Evolutionary conservation across 2,888 invertebrate genomes (phyloP), one percentile per base, ranked within the genome.

Genomic region (Drosophila rubida): DNA sequence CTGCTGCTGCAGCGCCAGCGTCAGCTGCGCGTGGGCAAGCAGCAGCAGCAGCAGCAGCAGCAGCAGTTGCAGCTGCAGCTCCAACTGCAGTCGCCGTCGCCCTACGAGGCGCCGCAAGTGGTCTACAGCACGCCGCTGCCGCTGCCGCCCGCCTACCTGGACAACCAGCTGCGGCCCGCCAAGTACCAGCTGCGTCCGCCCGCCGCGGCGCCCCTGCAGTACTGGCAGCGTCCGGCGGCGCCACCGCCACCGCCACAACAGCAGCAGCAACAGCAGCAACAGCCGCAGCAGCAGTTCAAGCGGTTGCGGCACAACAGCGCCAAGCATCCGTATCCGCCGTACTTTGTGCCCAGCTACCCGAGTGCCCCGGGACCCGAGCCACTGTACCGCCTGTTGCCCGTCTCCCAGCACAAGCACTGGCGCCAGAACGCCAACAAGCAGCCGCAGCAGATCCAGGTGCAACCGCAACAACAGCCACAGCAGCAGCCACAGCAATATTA

Each of bases 391-490:
- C 19, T 78, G 30, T 58, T 78, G 30, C 69, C 79, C 60, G 63
- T 89, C 30, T 63, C 68, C 4, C 82, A 68, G 72, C 81, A 67
- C 63, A 86, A 67, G 55, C 74, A 59, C 68, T 79, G 69, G 82
- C 70, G 88, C 61, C 78, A 68, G 64, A 59, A 53, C 70, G 61
- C 63, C 78, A 46, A 66, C 66, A 69, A 78, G 32, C 87, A 67
- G 14, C 1, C 95, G 94, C 90, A 96, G 95, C 90, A 90, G 95
- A 57, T 93, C 92, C 85, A 93, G 92, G 78, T 72, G 7, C 68
- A 66, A 14, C 51, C 30, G n/a, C 64, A 22, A 11, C 70, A 51
- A 0, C 59, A 27, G 1, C 68, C 25, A 1, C 69, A 39, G 95
- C 90, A 90, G 95, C 55, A 93, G 92, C 83, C 93, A 92, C 81